Percentiles rank a stretch among this genome's conserved stretches.
These are phyloP conservation scores for Columba janthina DNA, from an alignment of 2,113 vertebrate genomes.

Conservation along the genomic window DNA sequence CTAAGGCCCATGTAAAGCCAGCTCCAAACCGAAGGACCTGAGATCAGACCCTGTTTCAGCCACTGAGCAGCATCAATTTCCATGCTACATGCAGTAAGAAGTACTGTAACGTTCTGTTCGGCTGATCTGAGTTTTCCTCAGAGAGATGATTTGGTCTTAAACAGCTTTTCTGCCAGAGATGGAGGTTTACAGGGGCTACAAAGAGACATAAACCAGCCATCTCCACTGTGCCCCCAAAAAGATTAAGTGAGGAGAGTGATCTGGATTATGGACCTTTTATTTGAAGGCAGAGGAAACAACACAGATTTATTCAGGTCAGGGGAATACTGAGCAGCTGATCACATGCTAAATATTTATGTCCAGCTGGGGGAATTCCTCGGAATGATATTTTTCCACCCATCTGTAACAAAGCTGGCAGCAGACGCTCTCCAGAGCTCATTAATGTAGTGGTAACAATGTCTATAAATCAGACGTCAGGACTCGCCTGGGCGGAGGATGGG, in stretches of 20 bases:
- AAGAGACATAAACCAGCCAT: background rate
- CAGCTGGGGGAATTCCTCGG: background rate
- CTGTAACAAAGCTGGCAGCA: background rate
- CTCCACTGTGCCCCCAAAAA: background rate
- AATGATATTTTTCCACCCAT: background rate
- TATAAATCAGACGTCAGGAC: background rate
- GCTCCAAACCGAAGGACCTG: background rate
- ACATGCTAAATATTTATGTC: slow-evolving; percentile 27
- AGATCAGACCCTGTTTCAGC: background rate
- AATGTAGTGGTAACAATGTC: background rate
- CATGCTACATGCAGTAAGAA: accelerated
- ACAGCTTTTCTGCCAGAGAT: background rate
- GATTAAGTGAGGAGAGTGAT: background rate
- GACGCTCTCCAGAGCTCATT: background rate
- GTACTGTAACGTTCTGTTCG: background rate
- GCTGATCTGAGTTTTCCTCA: background rate
- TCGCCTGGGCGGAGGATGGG: background rate
- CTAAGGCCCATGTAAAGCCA: accelerated
- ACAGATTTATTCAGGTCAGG: slow-evolving; percentile 28
- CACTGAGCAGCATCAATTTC: background rate
- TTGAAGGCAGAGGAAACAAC: background rate
- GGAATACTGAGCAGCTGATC: slow-evolving; percentile 6
- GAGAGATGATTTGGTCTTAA: background rate
- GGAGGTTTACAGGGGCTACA: background rate
- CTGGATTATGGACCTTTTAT: background rate